Evolutionary conservation across 2,888 invertebrate genomes (phyloP), one percentile per base, ranked within the genome.

Genomic region (Eueremaeus valkanovi): DNA sequence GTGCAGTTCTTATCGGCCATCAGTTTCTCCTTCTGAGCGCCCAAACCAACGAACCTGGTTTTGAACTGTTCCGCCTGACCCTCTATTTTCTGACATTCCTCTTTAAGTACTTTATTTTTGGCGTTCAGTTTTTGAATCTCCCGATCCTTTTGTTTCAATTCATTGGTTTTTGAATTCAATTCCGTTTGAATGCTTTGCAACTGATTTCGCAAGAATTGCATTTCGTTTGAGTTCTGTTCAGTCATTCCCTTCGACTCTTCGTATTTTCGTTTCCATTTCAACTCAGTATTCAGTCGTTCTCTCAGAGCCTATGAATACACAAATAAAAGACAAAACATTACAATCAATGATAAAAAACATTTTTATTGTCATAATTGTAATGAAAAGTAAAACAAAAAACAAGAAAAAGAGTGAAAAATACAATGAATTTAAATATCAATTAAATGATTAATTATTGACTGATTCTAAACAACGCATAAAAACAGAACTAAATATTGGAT

Each of bases 361-460:
- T 68, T 68, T 68, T 68, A 68, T 68, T 68, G 68, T 42, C 40
- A 68, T 68, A 66, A 36, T 21, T 68, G 3, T 5, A 24, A 9
- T 21, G 16, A n/a, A 21, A 66, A n/a, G 21, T 21, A 13, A n/a
- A 18, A 68, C 3, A 68, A 13, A 40, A 68, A 68, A 24, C 24
- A 55, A 24, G 9, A 55, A 49, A 36, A 36, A 36, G 36, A 24
- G 9, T 21, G 16, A 36, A 36, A 36, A 11, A 8, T 45, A 45
- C 45, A 45, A 45, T 16, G 16, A 11, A 45, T 11, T 55, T 24
- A 55, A n/a, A n/a, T n/a, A n/a, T n/a, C n/a, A n/a, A 24, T 55
- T n/a, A 21, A 55, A 27, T 55, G 55, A 55, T 55, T 55, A 55
- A 21, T 21, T 11, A 55, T 55, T 55, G 21, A 21, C 8, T 11